Percentiles rank a stretch among this genome's conserved stretches.
Evolutionary conservation across 2,888 invertebrate species (phyloP).

Genomic region (Patella pellucida): DNA sequence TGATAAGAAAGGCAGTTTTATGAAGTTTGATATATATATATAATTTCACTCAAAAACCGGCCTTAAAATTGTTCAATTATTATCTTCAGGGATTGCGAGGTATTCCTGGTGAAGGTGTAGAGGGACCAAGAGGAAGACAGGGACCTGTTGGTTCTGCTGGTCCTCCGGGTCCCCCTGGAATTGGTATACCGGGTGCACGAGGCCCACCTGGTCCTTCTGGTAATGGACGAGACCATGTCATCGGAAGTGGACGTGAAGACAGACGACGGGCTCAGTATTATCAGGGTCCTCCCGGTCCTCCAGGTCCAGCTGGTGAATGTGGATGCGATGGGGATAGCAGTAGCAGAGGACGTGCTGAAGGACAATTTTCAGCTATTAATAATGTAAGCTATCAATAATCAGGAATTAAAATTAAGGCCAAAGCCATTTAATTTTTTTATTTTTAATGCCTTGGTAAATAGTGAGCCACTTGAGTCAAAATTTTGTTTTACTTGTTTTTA

Average conservation of each 20-base stretch:
- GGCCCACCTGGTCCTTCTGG: conserved; percentile 50
- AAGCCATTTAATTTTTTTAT: no score
- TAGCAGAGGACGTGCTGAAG: no score
- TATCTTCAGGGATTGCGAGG: conserved; percentile 45
- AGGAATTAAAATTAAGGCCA: no score
- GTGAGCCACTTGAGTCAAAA: no score
- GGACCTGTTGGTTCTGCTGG: conserved; percentile 41
- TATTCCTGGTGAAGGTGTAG: conserved; percentile 31
- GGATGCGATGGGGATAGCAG: neutral
- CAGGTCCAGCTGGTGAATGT: conserved; percentile 47
- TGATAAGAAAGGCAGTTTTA: no score
- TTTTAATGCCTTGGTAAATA: no score
- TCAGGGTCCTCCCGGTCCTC: conserved; percentile 56
- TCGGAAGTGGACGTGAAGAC: conserved; percentile 22
- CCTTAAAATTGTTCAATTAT: neutral
- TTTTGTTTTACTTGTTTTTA: no score
- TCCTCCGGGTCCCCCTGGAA: conserved; percentile 38
- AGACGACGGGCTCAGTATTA: conserved; percentile 19
- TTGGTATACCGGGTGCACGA: conserved; percentile 30
- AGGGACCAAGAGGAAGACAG: conserved; percentile 29
- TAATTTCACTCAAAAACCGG: no score
- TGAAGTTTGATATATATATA: no score
- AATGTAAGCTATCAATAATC: no score
- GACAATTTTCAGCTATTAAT: no score
- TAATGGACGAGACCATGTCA: conserved; percentile 35